Conservation (phyloP, 2,888 invertebrate species). For the Itoplectis maculator region DNA sequence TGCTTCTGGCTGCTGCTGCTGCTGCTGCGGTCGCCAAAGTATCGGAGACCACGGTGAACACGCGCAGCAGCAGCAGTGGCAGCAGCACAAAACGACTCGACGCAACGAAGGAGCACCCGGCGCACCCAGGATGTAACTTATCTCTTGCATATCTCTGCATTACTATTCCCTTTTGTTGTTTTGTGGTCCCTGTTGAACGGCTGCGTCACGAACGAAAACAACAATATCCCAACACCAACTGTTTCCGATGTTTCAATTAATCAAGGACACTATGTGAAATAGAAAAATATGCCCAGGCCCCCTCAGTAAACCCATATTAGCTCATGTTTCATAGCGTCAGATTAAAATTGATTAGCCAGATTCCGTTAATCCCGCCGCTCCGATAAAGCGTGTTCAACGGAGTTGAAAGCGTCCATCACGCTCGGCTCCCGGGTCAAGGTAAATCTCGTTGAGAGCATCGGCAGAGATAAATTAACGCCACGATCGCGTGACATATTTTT, state of each 20-base stretch:
- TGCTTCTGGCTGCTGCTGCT: slow-evolving; percentile 3
- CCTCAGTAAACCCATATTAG: not conserved
- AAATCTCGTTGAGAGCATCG: too few relatives aligned
- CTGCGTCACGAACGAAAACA: not conserved
- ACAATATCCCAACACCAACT: too few relatives aligned
- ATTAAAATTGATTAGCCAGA: not conserved
- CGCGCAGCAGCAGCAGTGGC: slow-evolving; percentile 46
- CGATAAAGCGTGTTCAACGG: not conserved
- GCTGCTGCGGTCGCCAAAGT: slow-evolving; percentile 3
- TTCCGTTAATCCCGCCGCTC: not conserved
- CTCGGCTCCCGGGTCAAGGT: too few relatives aligned
- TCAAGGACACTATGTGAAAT: too few relatives aligned
- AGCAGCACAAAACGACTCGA: slow-evolving; percentile 34
- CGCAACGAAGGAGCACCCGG: slow-evolving; percentile 56
- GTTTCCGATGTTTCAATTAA: too few relatives aligned
- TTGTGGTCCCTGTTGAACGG: not conserved
- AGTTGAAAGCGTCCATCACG: too few relatives aligned
- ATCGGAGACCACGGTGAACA: slow-evolving; percentile 39
- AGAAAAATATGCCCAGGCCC: too few relatives aligned
- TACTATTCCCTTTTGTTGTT: slow-evolving; percentile 27
- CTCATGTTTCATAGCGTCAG: not conserved
- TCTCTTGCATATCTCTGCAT: slow-evolving; percentile 70
- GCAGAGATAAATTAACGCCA: too few relatives aligned
- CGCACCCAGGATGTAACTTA: slow-evolving; percentile 74
- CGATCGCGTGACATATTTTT: too few relatives aligned